Evolutionary conservation across 1,140 invertebrate genomes (phyloP).

Genomic region (Campodea augens): DNA sequence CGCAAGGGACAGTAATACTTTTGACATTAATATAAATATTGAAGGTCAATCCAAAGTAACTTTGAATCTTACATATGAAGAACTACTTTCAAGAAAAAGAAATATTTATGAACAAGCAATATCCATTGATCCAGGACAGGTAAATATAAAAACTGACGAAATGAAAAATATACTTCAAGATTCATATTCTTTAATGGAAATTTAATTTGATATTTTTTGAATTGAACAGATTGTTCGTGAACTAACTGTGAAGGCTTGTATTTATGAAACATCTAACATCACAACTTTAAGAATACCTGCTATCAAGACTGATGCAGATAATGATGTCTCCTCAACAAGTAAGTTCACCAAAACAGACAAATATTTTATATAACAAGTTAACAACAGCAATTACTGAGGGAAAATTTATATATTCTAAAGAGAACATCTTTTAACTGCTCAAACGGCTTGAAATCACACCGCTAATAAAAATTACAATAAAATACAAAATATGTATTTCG

Average conservation of each 20-base stretch:
- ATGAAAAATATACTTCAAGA: too few species aligned
- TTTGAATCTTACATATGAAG: conserved; percentile 44
- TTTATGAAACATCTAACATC: conserved; percentile 34
- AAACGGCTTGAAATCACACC: too few species aligned
- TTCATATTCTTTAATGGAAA: too few species aligned
- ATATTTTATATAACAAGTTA: conserved; percentile 2
- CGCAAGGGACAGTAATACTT: conserved; percentile 41
- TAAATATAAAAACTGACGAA: neutral
- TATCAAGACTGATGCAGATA: conserved; percentile 29
- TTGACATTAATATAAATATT: conserved; percentile 38
- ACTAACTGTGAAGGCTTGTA: conserved; percentile 33
- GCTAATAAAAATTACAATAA: too few species aligned
- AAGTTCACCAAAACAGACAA: neutral
- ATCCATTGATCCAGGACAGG: conserved; percentile 35
- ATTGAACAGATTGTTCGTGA: conserved; percentile 28
- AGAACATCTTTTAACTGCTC: too few species aligned
- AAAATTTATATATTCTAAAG: too few species aligned
- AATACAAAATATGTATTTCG: too few species aligned
- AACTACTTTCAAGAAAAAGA: conserved; percentile 32
- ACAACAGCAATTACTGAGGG: too few species aligned
- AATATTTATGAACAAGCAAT: conserved; percentile 38
- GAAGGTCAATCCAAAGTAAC: conserved; percentile 32
- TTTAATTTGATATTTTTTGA: too few species aligned
- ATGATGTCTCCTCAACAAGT: conserved; percentile 18
- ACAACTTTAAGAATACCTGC: conserved; percentile 32